Conservation (phyloP, 2,797 vertebrate genomes). For the Kryptopterus vitreolus region DNA sequence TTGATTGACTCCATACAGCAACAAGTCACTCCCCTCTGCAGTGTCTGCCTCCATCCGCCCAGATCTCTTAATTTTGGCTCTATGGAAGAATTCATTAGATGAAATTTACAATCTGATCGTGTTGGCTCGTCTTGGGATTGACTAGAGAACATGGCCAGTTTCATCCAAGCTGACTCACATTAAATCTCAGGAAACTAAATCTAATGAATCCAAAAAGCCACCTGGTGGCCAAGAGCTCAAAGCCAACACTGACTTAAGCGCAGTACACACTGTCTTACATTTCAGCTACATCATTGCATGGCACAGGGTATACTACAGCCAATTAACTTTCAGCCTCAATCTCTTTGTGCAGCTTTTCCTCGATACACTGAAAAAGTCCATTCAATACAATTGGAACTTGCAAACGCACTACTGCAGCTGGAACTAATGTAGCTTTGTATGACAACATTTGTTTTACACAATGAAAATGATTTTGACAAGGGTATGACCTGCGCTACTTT, state of each 20-base stretch:
- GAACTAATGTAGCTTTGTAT: neutral
- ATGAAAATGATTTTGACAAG: slow-evolving; percentile 10
- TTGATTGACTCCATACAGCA: neutral
- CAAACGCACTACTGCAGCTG: neutral
- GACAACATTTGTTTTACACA: neutral
- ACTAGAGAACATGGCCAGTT: neutral
- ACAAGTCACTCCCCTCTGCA: neutral
- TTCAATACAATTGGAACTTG: neutral
- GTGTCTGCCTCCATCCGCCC: neutral
- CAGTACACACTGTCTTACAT: slow-evolving; percentile 10
- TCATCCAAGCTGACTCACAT: neutral
- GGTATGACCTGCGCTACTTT: neutral
- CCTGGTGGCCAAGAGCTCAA: slow-evolving; percentile 5
- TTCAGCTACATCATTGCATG: slow-evolving; percentile 35
- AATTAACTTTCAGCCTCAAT: neutral
- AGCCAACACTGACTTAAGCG: slow-evolving; percentile 41
- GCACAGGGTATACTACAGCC: slow-evolving; percentile 48
- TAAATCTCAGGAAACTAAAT: slow-evolving; percentile 13
- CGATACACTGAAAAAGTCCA: neutral
- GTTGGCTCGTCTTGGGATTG: slow-evolving; percentile 61
- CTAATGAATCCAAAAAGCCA: slow-evolving; percentile 8
- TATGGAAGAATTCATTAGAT: slow-evolving; percentile 67
- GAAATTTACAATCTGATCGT: slow-evolving; percentile 73
- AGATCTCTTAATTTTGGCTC: neutral
- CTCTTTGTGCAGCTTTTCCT: neutral